Conservation (phyloP, 2,113 vertebrate species). For the Callorhinus ursinus region DNA sequence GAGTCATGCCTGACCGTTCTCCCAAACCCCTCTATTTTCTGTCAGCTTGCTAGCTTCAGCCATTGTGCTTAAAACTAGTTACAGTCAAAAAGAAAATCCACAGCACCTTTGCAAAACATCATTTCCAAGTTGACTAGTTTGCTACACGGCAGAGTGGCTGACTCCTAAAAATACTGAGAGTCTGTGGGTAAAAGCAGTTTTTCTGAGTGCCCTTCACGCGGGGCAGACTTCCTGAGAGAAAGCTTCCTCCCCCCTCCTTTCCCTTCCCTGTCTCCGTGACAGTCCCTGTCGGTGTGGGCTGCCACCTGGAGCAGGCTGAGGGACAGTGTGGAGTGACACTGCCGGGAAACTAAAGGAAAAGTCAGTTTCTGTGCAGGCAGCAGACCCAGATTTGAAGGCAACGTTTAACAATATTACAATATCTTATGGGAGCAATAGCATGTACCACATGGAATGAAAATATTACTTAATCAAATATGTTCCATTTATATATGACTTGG, state of each 20-base stretch:
- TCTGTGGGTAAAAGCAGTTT: neutral
- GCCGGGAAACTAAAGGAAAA: neutral
- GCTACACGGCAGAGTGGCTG: neutral
- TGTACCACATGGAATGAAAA: neutral
- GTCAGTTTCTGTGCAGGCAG: neutral
- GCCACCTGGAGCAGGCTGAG: too few species aligned
- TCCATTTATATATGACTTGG: neutral
- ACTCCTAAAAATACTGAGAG: neutral
- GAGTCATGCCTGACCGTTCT: neutral
- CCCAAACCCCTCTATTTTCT: neutral
- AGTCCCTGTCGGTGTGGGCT: neutral
- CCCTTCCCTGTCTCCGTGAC: neutral
- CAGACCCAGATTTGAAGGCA: neutral
- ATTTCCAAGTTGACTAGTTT: neutral
- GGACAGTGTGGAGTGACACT: neutral
- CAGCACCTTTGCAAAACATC: neutral
- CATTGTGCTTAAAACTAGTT: neutral
- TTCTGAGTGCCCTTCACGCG: neutral
- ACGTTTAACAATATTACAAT: neutral
- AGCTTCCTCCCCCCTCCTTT: neutral
- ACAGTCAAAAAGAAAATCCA: neutral
- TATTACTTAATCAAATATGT: neutral
- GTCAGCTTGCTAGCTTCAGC: neutral
- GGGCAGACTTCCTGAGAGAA: neutral
- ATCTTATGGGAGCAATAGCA: neutral